Base-by-base conservation (phyloP, 2,888 invertebrate species). In the Eudemis profundana region DNA sequence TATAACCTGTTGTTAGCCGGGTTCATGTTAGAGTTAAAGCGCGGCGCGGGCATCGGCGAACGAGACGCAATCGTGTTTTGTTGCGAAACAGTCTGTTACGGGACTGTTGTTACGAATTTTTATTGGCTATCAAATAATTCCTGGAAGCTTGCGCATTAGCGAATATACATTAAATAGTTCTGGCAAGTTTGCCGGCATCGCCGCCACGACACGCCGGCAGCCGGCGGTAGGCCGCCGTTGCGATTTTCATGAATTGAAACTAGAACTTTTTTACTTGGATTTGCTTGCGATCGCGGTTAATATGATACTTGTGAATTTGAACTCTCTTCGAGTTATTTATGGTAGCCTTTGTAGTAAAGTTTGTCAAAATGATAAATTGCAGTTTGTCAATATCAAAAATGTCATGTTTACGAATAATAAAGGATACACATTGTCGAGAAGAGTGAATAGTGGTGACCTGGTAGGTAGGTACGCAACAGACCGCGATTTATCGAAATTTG, bases 51-150 rank as follows among this genome's bases (percentile, higher is more conserved):
- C 72, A 44, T 8, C 46, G 61, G 71, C 74, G 69, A 73, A 71
- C 73, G 76, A 76, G 71, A 76, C 72, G 76, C 76, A 72, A 77
- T 19, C 74, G 73, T 77, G 71, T 76, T 78, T 75, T 77, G 78
- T 81, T 78, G 77, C 78, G 74, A 79, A 78, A 78, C 72, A 73
- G 67, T 74, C 72, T 76, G 74, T 72, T 76, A 73, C 54, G 71
- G 70, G 33, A 59, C 57, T 23, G 42, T 57, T 51, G n/a, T 64
- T 19, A 44, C 27, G 40, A 38, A 14, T 33, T 51, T 51, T 59
- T 44, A 21, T 23, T 49, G 36, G 59, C 36, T 44, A 36, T 44
- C 17, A 44, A 64, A 59, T 21, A 44, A 50, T 59, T 65, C 40
- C 36, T 46, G 42, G 63, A 59, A 40, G 33, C 19, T 51, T 33